Base-by-base conservation (phyloP, 2,797 vertebrate species). In the Poeciliopsis paucimaculata region DNA sequence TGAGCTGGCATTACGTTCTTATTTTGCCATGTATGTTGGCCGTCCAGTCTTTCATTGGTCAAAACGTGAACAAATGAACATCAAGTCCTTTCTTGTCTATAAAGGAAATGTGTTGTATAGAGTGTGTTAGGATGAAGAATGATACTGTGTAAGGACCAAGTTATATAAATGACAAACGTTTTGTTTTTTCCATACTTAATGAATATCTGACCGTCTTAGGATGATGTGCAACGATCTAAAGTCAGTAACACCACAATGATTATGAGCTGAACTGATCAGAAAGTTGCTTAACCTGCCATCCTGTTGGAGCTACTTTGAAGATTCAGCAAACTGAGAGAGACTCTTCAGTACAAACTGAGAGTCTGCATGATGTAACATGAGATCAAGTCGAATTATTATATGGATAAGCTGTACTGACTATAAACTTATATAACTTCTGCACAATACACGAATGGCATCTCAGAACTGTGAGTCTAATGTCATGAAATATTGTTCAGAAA, bases 311-410 rank as follows among this genome's bases (percentile, higher is more conserved):
- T 18, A 9, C 31, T 64, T 18, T 34, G 34, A 64, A 64, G 15
- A 34, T 36, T 36, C 31, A 34, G 60, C 60, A 64, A 34, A 64
- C 31, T 34, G 5, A 57, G 10, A 31, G 12, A 31, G n/a, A 64
- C 15, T 62, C 60, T 34, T 34, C 60, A 64, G 31, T 36, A 36
- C 31, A 18, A 8, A 64, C 57, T 20, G 34, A 36, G 62, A 41
- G 64, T 66, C 36, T 66, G 64, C 64, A 66, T 66, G 36, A 18
- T 23, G 64, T 20, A 66, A 36, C 64, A 66, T 39, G 64, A 66
- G 36, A 66, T 39, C 36, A 39, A 66, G 18, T 39, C 18, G 23
- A 41, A 66, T 66, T 66, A 41, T 66, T 41, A 66, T 23, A 66
- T 18, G 8, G 16, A 66, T 66, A 23, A 36, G 36, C 36, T 41